phyloP scores from a whole-genome alignment of 2,113 vertebrate genomes.

The Myrmophylax atrothorax region DNA sequence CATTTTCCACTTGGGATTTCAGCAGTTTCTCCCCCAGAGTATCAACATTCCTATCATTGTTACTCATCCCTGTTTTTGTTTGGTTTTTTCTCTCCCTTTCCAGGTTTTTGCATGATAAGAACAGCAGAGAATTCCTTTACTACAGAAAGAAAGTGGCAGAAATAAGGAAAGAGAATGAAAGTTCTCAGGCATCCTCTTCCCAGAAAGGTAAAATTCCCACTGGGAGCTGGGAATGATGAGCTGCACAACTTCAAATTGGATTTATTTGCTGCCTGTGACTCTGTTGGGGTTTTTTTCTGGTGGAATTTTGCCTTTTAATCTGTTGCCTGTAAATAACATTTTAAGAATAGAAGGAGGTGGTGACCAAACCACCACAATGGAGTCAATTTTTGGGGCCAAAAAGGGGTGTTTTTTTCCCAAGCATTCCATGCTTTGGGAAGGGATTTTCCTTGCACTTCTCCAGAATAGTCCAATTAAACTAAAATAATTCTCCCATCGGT shows the following conservation, averaged over 20 bases:
- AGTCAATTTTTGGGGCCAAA: not conserved
- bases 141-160: conserved; percentile 93
- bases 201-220: conserved; percentile 84
- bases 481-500: not conserved
- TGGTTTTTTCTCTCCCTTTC: not conserved
- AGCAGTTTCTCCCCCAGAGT: not conserved
- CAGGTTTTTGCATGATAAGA: conserved; percentile 94
- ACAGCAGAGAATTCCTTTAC: conserved; percentile 93
- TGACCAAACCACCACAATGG: not conserved
- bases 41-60: not conserved
- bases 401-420: not conserved
- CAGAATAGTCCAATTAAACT: not conserved
- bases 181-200: conserved; percentile 52
- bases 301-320: not conserved
- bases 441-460: not conserved
- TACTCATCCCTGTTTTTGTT: not conserved
- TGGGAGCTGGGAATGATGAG: not conserved
- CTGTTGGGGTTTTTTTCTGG: not conserved
- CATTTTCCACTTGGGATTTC: fast-evolving
- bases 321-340: not conserved
- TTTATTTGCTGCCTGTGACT: not conserved
- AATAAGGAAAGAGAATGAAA: conserved; percentile 78
- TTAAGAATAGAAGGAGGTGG: not conserved
- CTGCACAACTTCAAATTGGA: not conserved
- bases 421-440: not conserved